Percentiles rank a stretch among this genome's conserved stretches.
Evolutionary conservation across 2,888 invertebrate genomes (phyloP).

Genomic region (Pegoplata infirma): DNA sequence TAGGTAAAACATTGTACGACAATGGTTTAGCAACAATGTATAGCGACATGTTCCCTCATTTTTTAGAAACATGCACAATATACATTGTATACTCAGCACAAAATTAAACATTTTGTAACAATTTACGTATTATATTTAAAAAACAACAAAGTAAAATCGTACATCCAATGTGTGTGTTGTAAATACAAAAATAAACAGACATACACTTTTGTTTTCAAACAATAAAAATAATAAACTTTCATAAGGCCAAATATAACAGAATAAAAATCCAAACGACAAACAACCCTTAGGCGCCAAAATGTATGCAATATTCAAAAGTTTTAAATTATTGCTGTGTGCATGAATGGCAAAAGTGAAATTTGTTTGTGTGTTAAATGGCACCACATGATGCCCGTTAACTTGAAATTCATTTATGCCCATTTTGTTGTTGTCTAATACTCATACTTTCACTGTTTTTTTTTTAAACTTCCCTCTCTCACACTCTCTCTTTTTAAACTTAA

Average conservation of each 20-base stretch:
- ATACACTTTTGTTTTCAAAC: not conserved
- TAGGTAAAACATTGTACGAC: too few relatives aligned
- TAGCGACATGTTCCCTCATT: too few relatives aligned
- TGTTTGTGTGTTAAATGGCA: constrained; percentile 67
- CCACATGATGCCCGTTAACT: constrained; percentile 73
- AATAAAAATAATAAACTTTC: constrained; percentile 32
- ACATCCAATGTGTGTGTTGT: not conserved
- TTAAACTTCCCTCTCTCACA: not conserved
- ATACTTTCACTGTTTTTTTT: constrained; percentile 3
- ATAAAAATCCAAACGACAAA: constrained; percentile 62
- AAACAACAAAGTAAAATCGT: too few relatives aligned
- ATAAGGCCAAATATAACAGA: constrained; percentile 49
- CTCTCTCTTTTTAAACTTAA: constrained; percentile 25
- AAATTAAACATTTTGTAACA: too few relatives aligned
- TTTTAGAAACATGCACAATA: too few relatives aligned
- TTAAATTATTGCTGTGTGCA: not conserved
- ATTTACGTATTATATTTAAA: too few relatives aligned
- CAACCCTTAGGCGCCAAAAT: constrained; percentile 66
- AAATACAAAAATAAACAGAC: not conserved
- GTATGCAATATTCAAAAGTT: constrained; percentile 67
- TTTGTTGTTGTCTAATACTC: constrained; percentile 20
- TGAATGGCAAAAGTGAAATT: constrained; percentile 62
- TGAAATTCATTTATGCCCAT: constrained; percentile 65
- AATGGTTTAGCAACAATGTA: too few relatives aligned
- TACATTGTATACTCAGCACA: too few relatives aligned